Conservation (phyloP, 2,113 vertebrate genomes). For the Callorhinus ursinus region DNA sequence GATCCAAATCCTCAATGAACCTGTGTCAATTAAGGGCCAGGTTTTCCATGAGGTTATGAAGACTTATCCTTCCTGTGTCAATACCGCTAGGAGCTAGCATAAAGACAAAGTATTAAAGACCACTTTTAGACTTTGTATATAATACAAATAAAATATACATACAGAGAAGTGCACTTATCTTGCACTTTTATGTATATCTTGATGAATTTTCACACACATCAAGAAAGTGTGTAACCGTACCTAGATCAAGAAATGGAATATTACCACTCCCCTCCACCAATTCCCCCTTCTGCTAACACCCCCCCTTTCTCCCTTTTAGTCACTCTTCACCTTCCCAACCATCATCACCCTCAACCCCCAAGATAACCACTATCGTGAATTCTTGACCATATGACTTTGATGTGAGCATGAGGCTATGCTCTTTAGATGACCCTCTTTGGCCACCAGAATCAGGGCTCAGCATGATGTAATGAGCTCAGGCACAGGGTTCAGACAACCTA, state of each 20-base stretch:
- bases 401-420: neutral
- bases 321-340: neutral
- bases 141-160: slow-evolving; percentile 38
- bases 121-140: neutral
- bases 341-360: neutral
- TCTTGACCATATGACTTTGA: slow-evolving; percentile 16
- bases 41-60: neutral
- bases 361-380: neutral
- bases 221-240: slow-evolving; percentile 3
- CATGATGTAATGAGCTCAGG: slow-evolving; percentile 14
- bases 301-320: neutral
- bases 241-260: slow-evolving; percentile 22
- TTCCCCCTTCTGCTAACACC: neutral
- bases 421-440: neutral
- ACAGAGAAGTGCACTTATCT: neutral
- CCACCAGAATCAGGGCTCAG: slow-evolving; percentile 25
- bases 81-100: neutral
- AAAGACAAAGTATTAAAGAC: neutral
- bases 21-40: neutral
- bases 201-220: slow-evolving; percentile 9
- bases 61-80: neutral
- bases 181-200: neutral
- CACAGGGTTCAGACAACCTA: neutral
- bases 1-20: neutral
- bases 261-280: neutral